Evolutionary conservation across 2,113 vertebrate genomes (phyloP).

Genomic region (Menura novaehollandiae): DNA sequence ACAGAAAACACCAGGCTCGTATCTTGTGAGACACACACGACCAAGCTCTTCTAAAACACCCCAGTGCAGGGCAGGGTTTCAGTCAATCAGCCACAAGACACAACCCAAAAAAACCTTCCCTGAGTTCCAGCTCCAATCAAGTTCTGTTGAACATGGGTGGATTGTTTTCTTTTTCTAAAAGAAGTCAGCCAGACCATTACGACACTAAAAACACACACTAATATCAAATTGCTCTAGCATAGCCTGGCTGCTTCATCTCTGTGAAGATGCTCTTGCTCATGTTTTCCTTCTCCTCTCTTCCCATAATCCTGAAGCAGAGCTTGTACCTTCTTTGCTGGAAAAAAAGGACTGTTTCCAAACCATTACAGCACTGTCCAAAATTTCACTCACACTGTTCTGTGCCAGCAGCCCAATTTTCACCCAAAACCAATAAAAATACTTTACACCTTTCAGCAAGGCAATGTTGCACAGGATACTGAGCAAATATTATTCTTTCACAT

Average conservation of each 20-base stretch:
- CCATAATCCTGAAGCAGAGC: not conserved
- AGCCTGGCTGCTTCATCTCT: not conserved
- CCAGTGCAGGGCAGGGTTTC: not conserved
- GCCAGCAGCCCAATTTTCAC: not conserved
- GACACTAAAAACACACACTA: not conserved
- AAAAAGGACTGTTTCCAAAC: not conserved
- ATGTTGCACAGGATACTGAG: fast-evolving
- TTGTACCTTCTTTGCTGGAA: not conserved
- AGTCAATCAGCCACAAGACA: not conserved
- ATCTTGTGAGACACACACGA: fast-evolving
- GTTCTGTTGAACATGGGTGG: not conserved
- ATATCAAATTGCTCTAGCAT: not conserved
- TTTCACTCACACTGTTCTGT: not conserved
- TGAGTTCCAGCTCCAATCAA: not conserved
- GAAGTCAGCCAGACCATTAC: not conserved
- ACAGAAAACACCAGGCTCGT: not conserved
- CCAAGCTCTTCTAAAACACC: not conserved
- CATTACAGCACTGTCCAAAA: not conserved
- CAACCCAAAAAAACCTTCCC: not conserved
- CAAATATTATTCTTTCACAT: not conserved
- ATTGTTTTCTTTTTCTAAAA: not conserved
- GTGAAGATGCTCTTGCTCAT: not conserved
- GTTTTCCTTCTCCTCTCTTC: not conserved
- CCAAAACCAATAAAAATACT: not conserved
- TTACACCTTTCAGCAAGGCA: not conserved